Evolutionary conservation across 2,113 vertebrate species (phyloP).

Genomic region (Pseudonaja textilis): DNA sequence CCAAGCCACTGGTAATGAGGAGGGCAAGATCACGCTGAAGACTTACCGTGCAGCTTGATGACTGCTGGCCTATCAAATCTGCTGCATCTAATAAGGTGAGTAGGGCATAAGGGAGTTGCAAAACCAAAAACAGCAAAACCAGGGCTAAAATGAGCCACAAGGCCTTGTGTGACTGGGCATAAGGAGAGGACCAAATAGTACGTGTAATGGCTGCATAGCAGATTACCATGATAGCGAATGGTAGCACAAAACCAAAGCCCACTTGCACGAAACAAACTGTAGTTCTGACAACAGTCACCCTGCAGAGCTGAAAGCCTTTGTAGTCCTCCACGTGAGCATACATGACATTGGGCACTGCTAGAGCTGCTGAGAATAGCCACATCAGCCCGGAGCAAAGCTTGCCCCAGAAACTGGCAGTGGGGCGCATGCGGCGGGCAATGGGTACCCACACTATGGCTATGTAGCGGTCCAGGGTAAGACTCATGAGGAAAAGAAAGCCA

Average conservation of each 20-base stretch:
- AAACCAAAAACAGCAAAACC: slow-evolving; percentile 81
- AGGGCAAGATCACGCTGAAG: slow-evolving; percentile 71
- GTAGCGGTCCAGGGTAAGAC: slow-evolving; percentile 90
- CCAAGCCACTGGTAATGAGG: slow-evolving; percentile 82
- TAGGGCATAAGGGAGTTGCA: slow-evolving; percentile 89
- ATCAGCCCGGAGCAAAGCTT: slow-evolving; percentile 58
- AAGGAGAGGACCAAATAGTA: slow-evolving; percentile 71
- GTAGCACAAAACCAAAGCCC: slow-evolving; percentile 76
- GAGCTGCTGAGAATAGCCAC: slow-evolving; percentile 74
- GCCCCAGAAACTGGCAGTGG: slow-evolving; percentile 48
- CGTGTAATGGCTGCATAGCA: slow-evolving; percentile 79
- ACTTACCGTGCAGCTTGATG: slow-evolving; percentile 69
- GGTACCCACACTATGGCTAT: slow-evolving; percentile 75
- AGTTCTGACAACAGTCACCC: slow-evolving; percentile 69
- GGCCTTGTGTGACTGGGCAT: slow-evolving; percentile 75
- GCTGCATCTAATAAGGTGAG: slow-evolving; percentile 77
- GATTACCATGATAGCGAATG: slow-evolving; percentile 79
- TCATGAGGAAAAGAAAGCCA: slow-evolving; percentile 86
- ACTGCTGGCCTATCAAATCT: slow-evolving; percentile 51
- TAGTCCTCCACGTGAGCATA: slow-evolving; percentile 65
- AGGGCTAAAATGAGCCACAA: slow-evolving; percentile 83
- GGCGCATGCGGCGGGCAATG: slow-evolving; percentile 56
- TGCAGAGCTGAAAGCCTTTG: slow-evolving; percentile 61
- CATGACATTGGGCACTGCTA: slow-evolving; percentile 82
- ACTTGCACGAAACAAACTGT: slow-evolving; percentile 73